Percentiles rank a stretch among this genome's conserved stretches.
phyloP scores from a whole-genome alignment of 2,888 invertebrate genomes.

The Nemurella pictetii region DNA sequence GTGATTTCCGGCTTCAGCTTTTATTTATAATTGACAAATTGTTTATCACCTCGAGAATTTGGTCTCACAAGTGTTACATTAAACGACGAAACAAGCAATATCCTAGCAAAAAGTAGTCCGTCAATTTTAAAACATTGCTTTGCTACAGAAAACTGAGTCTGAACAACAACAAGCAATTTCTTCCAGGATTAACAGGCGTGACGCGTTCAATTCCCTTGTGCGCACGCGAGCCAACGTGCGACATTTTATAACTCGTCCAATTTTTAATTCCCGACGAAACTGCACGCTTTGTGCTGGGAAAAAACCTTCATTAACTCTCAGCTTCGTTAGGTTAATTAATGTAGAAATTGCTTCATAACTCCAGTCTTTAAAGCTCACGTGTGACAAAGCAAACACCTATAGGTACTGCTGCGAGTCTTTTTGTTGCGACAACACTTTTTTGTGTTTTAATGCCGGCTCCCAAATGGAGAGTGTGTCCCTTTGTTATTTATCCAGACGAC shows the following conservation, averaged over 20 bases:
- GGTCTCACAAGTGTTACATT: too few relatives aligned
- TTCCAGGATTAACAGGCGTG: not conserved
- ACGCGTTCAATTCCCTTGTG: not conserved
- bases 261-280: not conserved
- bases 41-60: too few relatives aligned
- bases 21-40: too few relatives aligned
- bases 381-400: not conserved
- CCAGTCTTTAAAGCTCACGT: not conserved
- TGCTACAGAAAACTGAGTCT: too few relatives aligned
- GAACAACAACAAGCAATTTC: too few relatives aligned
- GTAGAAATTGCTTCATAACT: not conserved
- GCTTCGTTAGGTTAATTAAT: not conserved
- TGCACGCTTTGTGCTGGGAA: not conserved
- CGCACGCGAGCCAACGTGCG: not conserved
- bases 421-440: not conserved
- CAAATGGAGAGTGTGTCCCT: not conserved
- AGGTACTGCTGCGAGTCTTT: not conserved
- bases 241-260: not conserved
- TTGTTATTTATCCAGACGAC: not conserved
- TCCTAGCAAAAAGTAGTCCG: too few relatives aligned
- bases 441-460: not conserved
- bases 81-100: too few relatives aligned
- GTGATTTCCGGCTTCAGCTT: too few relatives aligned
- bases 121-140: too few relatives aligned
- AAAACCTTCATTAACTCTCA: not conserved